Evolutionary conservation across 2,797 vertebrate species (phyloP), one percentile per base, ranked within the genome.

Genomic region (Acomys russatus): DNA sequence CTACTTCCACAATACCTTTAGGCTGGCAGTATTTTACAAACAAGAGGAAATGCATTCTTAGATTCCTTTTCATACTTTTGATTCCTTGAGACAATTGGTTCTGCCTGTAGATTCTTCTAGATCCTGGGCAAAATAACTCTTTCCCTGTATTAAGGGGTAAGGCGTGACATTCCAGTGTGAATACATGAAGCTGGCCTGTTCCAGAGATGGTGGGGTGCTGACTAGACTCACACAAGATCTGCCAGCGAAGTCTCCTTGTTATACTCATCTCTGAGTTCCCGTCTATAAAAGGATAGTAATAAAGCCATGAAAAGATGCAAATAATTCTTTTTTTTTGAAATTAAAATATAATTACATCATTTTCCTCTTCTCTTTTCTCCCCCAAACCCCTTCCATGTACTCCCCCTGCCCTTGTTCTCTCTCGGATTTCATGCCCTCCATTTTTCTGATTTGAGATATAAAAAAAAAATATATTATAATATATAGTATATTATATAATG

Each of bases 31-130:
- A 17, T 78, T 59, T 77, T 77, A 91, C 23, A 28, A 1, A 2
- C 9, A 25, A 59, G 54, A 82, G 51, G 4, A 25, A 14, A 9
- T 2, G 5, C 22, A 11, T 8, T 63, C 61, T 44, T 88, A 44
- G 78, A 86, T 17, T 64, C 11, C 33, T 15, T 51, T 70, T 66
- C 79, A 93, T 33, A 73, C 18, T 33, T 61, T 38, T 9, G 25
- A 11, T 92, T 90, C 35, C 20, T 76, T 61, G 8, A 56, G 92
- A 90, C 63, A 77, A 73, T n/a, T 80, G 44, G 54, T 85, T 91
- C 87, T 91, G 20, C 44, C 54, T 73, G 35, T 54, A 33, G 56
- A 44, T n/a, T 66, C 44, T 80, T 61, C 64, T 84, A 66, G 23
- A 70, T 44, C 38, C 59, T n/a, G 25, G 66, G 4, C 33, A 59